Evolutionary conservation across 2,888 invertebrate genomes (phyloP).

Genomic region (Drosophila putrida): DNA sequence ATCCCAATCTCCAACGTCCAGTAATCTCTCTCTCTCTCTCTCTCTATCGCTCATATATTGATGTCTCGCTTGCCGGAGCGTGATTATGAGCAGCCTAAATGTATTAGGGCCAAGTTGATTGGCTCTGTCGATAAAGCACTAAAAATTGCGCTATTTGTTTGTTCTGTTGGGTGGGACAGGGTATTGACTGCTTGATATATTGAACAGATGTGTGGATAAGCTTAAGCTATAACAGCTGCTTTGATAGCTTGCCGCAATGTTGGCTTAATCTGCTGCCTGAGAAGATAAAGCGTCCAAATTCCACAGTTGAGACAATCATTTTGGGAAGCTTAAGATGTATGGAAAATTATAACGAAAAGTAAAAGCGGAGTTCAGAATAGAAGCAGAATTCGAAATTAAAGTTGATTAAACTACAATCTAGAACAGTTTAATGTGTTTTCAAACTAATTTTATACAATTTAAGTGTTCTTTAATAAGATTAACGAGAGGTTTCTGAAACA

Average conservation of each 20-base stretch:
- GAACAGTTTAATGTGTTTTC: slow-evolving; percentile 2
- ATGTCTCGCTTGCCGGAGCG: slow-evolving; percentile 64
- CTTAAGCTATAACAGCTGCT: slow-evolving; percentile 50
- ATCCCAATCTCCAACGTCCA: slow-evolving; percentile 19
- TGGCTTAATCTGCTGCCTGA: slow-evolving; percentile 56
- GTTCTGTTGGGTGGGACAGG: slow-evolving; percentile 15
- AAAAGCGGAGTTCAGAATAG: too few species aligned
- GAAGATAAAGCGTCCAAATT: slow-evolving; percentile 27
- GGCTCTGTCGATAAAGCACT: slow-evolving; percentile 48
- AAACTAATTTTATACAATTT: slow-evolving; percentile 14
- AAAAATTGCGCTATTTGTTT: slow-evolving; percentile 66
- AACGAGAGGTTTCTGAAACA: slow-evolving; percentile 1
- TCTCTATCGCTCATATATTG: slow-evolving; percentile 42
- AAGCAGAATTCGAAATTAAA: background rate
- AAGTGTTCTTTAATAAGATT: slow-evolving; percentile 5
- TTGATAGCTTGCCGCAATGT: slow-evolving; percentile 35
- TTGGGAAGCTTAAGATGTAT: background rate
- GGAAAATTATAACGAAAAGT: background rate
- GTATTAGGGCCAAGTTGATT: slow-evolving; percentile 68
- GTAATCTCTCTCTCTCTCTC: slow-evolving; percentile 21
- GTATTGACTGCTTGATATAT: slow-evolving; percentile 46
- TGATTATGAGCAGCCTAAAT: slow-evolving; percentile 77
- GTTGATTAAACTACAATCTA: background rate
- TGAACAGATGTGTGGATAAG: slow-evolving; percentile 57
- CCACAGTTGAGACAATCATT: slow-evolving; percentile 34